Conservation (phyloP, 2,888 invertebrate genomes). For the Cantharis flavilabris region DNA sequence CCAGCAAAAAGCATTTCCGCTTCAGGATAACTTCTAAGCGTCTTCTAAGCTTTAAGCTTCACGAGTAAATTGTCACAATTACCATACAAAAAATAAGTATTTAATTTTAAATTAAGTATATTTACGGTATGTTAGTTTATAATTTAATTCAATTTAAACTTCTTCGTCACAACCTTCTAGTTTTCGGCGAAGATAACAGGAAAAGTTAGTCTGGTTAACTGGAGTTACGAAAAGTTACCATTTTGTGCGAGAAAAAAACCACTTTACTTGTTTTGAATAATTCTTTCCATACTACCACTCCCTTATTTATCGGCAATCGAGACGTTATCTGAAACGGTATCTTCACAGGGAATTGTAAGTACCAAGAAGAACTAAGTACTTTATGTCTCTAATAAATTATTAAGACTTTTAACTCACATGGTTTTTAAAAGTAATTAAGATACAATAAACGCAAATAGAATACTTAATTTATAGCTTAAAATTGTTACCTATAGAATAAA, state of each 20-base stretch:
- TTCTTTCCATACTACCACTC: neutral
- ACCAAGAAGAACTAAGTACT: neutral
- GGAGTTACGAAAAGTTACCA: neutral
- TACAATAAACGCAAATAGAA: neutral
- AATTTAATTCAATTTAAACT: neutral
- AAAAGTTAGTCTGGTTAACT: neutral
- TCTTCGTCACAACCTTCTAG: neutral
- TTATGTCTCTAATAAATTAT: neutral
- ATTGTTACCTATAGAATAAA: neutral
- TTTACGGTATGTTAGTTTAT: neutral
- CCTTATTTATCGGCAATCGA: neutral
- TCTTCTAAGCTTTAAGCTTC: neutral
- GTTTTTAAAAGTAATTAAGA: neutral
- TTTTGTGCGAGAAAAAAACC: neutral
- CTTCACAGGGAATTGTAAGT: neutral
- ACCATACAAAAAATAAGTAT: neutral
- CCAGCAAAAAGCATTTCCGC: neutral
- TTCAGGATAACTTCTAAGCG: neutral
- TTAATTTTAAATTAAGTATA: neutral
- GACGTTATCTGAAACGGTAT: neutral
- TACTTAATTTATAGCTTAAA: neutral
- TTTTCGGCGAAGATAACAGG: neutral
- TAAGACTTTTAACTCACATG: neutral
- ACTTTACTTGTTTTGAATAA: neutral
- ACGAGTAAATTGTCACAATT: neutral